Base-by-base conservation (phyloP, 2,113 vertebrate species). In the Takifugu flavidus region DNA sequence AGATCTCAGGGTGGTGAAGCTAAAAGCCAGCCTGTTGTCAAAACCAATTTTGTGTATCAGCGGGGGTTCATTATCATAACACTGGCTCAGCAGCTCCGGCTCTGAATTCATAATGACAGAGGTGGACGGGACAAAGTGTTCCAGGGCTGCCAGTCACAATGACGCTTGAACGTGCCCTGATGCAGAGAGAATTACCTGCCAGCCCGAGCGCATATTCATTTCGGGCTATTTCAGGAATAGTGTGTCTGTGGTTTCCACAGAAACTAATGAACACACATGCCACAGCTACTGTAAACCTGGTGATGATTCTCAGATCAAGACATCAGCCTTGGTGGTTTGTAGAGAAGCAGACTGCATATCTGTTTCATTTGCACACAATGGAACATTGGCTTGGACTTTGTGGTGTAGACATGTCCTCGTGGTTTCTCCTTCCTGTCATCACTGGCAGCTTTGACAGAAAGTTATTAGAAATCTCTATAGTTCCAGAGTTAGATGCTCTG, bases 41-140 rank as follows among this genome's bases (percentile, higher is more conserved):
- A 84, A 87, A 86, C 59, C 76, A 84, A 87, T 87, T 88, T 84
- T 77, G 79, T 84, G 67, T 56, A 80, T 83, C 84, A 73, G 79
- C 78, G 72, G 59, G 49, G 73, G 84, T 74, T 77, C 72, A 87
- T 85, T 84, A 84, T 85, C 82, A 86, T 87, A 86, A 83, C 71
- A 78, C 79, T 63, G 74, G 56, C 82, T 86, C 85, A 87, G 76
- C 80, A 86, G 72, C 72, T 65, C 44, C 29, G 43, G 68, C 76
- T 83, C 69, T 79, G 82, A 80, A 82, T 83, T 88, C 55, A 71
- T 75, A 79, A 78, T 87, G 46, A 77, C 60, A 69, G 75, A 84
- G 70, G 77, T 78, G 74, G 55, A 71, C 63, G 75, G 80, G 73
- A 67, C 59, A 56, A 53, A 43, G 43, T 66, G 59, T 67, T 65